Conservation (phyloP, 2,113 vertebrate genomes). For the Pheucticus melanocephalus region DNA sequence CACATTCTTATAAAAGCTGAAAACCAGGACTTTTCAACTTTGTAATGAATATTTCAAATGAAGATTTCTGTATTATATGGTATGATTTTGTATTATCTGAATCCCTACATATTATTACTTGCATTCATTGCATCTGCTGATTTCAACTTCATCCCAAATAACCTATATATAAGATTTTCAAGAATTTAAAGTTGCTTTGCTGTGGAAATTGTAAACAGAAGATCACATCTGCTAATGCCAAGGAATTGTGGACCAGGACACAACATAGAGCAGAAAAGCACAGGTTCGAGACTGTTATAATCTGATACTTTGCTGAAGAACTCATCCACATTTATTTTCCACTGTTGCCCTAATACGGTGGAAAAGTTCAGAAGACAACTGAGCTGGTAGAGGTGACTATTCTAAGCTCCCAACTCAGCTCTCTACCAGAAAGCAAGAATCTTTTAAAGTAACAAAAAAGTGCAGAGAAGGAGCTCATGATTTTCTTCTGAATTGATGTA, state of each 20-base stretch:
- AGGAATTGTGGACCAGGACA: not conserved
- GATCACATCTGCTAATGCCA: not conserved
- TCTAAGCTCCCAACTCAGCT: not conserved
- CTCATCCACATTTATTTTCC: not conserved
- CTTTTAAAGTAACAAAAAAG: not conserved
- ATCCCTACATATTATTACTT: not conserved
- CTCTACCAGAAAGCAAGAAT: not conserved
- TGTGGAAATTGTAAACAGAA: not conserved
- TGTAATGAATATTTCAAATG: not conserved
- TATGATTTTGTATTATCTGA: conserved; percentile 2
- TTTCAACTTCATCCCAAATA: not conserved
- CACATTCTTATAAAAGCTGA: not conserved
- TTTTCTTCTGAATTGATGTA: not conserved
- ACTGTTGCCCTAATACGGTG: not conserved
- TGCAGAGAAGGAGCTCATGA: not conserved
- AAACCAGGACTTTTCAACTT: not conserved
- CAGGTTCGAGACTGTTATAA: not conserved
- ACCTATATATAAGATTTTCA: not conserved
- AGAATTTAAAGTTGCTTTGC: not conserved
- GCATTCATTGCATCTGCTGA: not conserved
- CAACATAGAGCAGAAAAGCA: not conserved
- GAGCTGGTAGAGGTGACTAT: not conserved
- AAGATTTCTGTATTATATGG: not conserved
- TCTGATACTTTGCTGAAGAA: not conserved
- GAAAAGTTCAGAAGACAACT: not conserved